A percentile compares a stretch with the other conserved stretches of the same genome.
Evolutionary conservation across 2,888 invertebrate species (phyloP).

Genomic region (Andrena chrysosceles): DNA sequence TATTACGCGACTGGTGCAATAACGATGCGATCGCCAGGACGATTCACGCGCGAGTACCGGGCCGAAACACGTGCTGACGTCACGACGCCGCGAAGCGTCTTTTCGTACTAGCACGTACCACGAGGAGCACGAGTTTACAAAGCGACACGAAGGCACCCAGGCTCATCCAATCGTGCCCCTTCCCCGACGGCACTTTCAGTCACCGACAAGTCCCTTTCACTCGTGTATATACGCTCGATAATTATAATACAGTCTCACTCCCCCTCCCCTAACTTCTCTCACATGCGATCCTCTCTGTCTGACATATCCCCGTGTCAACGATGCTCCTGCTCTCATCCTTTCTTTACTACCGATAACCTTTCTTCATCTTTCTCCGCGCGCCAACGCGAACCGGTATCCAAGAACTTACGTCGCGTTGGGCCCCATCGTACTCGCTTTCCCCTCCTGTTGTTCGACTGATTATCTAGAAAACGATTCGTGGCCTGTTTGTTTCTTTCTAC

Average conservation of each 20-base stretch:
- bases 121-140: constrained; percentile 61
- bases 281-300: constrained; percentile 26
- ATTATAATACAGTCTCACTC: constrained; percentile 62
- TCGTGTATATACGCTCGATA: constrained; percentile 52
- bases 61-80: constrained; percentile 69
- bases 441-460: not conserved
- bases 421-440: not conserved
- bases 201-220: constrained; percentile 65
- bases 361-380: constrained; percentile 1
- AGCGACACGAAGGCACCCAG: constrained; percentile 60
- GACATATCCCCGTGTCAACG: constrained; percentile 4
- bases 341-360: constrained; percentile 9
- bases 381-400: not conserved
- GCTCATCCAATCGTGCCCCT: constrained; percentile 57
- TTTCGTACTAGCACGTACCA: constrained; percentile 62
- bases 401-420: not conserved
- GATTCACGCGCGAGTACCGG: constrained; percentile 12
- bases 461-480: not conserved
- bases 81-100: constrained; percentile 65
- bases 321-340: not conserved
- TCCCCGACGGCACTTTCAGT: constrained; percentile 50
- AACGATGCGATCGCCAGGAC: constrained; percentile 11
- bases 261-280: constrained; percentile 34
- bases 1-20: not conserved
- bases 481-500: too few species aligned